Base-by-base conservation (phyloP, 1,140 invertebrate species). In the Anthonomus grandis region DNA sequence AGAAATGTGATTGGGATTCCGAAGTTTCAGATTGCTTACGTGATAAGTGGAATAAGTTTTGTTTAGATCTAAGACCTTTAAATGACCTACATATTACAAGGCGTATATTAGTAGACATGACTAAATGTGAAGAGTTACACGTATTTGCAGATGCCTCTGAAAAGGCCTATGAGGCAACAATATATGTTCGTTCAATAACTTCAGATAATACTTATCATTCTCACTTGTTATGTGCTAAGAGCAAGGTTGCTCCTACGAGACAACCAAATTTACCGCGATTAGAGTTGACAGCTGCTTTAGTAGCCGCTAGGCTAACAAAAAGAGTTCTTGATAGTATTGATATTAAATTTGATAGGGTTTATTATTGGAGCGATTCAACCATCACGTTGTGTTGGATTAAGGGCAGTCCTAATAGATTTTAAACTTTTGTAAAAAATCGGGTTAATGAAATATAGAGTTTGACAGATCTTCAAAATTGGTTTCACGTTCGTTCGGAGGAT, bases 1-100 rank as follows among this genome's bases (percentile, higher is more conserved):
- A 52, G 4, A 68, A 69, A 22, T 8, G 72, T 2, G 46, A 36
- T 1, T 75, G 71, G 71, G 72, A 76, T 54, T 66, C 73, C 18
- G 46, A 61, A n/a, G 4, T 74, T 0, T 64, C 69, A 10, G 4
- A 17, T n/a, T 23, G 60, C n/a, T 19, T 65, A 19, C 37, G 59
- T 22, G 50, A 45, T 4, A 19, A 8, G 2, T 64, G 55, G 62
- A 27, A 2, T 12, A 46, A 31, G 22, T 46, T 8, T 37, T 15
- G 13, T 4, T 36, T 25, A 9, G 15, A 49, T n/a, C 19, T 57
- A 31, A 27, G 6, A 27, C 6, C 13, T 4, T 25, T 41, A n/a
- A 48, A 48, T 31, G 21, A 44, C 2, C n/a, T 54, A 18, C 17
- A 13, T 41, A 24, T 52, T n/a, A 6, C 49, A 1, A 22, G 49